Evolutionary conservation across 2,888 invertebrate species (phyloP).

Genomic region (Nyleta sp.): DNA sequence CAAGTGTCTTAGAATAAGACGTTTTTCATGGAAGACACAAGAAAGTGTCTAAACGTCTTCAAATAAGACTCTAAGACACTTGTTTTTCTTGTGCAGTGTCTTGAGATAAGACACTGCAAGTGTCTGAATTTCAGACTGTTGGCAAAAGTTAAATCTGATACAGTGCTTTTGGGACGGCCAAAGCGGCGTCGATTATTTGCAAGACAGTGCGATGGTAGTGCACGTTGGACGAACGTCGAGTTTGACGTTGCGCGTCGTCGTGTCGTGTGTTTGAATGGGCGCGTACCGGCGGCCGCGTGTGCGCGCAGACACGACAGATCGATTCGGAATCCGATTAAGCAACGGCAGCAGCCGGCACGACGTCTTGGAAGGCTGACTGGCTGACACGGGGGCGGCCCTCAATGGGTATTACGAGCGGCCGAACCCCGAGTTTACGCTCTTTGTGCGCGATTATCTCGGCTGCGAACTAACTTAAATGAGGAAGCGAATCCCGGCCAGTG

Average conservation of each 20-base stretch:
- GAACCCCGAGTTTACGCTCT: constrained; percentile 50
- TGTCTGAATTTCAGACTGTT: too few relatives aligned
- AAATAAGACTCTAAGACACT: too few relatives aligned
- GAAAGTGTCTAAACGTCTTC: too few relatives aligned
- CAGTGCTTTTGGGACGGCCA: too few relatives aligned
- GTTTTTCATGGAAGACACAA: too few relatives aligned
- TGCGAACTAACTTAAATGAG: constrained; percentile 44
- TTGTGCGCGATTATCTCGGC: constrained; percentile 52
- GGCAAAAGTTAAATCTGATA: too few relatives aligned
- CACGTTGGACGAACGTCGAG: too few relatives aligned
- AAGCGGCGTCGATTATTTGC: too few relatives aligned
- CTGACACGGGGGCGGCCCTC: constrained; percentile 53
- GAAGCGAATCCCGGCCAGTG: constrained; percentile 43
- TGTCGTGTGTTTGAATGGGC: constrained; percentile 30
- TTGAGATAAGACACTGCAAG: too few relatives aligned
- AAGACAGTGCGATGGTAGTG: too few relatives aligned
- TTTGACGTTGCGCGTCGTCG: background rate
- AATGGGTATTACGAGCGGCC: constrained; percentile 42
- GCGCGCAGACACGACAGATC: constrained; percentile 58
- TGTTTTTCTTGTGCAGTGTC: too few relatives aligned
- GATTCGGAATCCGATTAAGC: constrained; percentile 59
- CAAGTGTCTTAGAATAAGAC: too few relatives aligned
- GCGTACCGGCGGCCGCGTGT: constrained; percentile 34
- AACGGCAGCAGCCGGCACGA: constrained; percentile 49
- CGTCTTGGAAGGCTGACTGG: constrained; percentile 49